Evolutionary conservation across 2,797 vertebrate species (phyloP), one percentile per base, ranked within the genome.

Genomic region (Aplochiton taeniatus): DNA sequence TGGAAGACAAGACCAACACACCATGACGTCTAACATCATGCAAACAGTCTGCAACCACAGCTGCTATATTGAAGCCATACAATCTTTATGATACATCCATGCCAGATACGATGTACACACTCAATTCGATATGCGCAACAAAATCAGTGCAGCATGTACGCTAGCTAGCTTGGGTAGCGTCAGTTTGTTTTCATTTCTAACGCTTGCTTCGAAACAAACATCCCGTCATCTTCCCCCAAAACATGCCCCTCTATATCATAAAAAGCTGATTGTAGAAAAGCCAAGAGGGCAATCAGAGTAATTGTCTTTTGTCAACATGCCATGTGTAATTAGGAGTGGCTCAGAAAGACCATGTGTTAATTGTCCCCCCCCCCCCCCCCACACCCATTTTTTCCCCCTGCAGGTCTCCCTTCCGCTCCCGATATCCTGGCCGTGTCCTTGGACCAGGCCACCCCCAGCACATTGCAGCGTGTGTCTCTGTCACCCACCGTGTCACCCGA

Each of bases 231-330:
- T 50, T 46, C 82, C 72, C 70, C 74, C 75, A 66, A 41, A 67
- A 70, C 58, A 41, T 16, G 4, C 74, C 47, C 48, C 72, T 80
- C 77, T 89, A 83, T 78, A 85, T 78, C 72, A 79, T 76, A 11
- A 87, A 70, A 76, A 90, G 84, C 85, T 92, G 91, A 94, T 84
- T 78, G 86, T 74, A 78, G 83, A 88, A 90, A 89, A 92, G 90
- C 92, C 87, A 81, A 78, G 85, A 86, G 90, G 92, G 88, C 83
- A 87, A 81, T 85, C 77, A 87, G 85, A 86, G 82, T 92, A 94
- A 95, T 93, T 90, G 90, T 89, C 80, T 90, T 88, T 90, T 93
- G 90, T 93, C 89, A 80, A 90, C 87, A 91, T 81, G 90, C 83
- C 90, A 91, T 80, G 82, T 85, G 78, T 91, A 94, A 94, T 94